phyloP scores from a whole-genome alignment of 1,140 invertebrate genomes.

The Drosophila lacteicornis region DNA sequence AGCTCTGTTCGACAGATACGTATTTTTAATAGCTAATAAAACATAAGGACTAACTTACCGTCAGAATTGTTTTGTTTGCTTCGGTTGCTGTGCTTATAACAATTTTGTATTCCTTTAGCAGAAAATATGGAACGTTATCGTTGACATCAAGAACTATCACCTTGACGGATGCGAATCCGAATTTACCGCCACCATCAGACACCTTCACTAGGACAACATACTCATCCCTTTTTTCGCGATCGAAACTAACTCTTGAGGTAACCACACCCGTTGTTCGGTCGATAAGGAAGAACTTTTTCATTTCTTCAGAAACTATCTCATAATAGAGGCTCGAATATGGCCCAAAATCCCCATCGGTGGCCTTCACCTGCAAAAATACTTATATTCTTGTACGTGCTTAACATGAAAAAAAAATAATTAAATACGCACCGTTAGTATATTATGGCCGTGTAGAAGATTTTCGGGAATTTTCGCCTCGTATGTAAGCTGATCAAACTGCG shows the following conservation, averaged over 20 bases:
- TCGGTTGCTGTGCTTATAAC: conserved; percentile 89
- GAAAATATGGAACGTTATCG: conserved; percentile 94
- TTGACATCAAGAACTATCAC: conserved; percentile 94
- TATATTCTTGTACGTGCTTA: not conserved
- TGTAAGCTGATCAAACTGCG: conserved; percentile 90
- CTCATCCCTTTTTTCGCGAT: conserved; percentile 90
- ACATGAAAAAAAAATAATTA: not conserved
- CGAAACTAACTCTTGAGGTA: conserved; percentile 90
- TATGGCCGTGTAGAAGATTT: conserved; percentile 91
- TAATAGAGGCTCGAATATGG: conserved; percentile 93
- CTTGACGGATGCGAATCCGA: conserved; percentile 91
- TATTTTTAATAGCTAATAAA: not conserved
- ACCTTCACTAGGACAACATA: conserved; percentile 94
- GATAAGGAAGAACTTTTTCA: conserved; percentile 92
- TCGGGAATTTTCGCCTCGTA: conserved; percentile 92
- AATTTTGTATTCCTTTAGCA: conserved; percentile 91
- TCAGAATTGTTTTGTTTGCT: conserved; percentile 88
- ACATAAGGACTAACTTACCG: conserved; percentile 85
- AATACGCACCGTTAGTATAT: conserved; percentile 52
- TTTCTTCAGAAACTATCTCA: conserved; percentile 91
- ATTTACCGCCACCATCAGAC: conserved; percentile 93
- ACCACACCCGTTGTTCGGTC: conserved; percentile 92
- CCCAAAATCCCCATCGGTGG: conserved; percentile 92
- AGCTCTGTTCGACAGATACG: too few species aligned
- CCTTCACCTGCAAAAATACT: conserved; percentile 87